phyloP scores from a whole-genome alignment of 2,113 vertebrate genomes.

The Catharus bicknelli region DNA sequence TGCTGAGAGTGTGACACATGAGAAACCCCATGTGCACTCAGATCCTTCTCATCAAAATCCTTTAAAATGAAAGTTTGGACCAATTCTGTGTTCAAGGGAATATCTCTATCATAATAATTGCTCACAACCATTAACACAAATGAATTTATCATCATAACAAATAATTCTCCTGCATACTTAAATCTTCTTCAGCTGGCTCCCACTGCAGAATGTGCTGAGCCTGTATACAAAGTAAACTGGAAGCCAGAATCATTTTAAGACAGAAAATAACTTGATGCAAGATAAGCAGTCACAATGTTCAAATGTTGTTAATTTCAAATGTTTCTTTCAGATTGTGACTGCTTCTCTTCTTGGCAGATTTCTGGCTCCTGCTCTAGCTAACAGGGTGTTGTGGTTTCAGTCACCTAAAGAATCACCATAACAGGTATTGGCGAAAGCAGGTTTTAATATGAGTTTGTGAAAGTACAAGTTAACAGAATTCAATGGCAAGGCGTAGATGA shows the following conservation, averaged over 20 bases:
- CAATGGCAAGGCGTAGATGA: neutral
- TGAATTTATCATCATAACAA: neutral
- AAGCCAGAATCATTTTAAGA: neutral
- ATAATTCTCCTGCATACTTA: neutral
- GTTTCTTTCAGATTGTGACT: slow-evolving; percentile 39
- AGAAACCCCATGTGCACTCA: neutral
- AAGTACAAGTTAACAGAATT: neutral
- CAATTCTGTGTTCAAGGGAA: too few species aligned
- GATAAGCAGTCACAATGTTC: neutral
- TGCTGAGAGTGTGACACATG: neutral
- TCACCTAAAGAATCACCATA: neutral
- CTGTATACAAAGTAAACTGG: neutral
- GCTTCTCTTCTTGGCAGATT: slow-evolving; percentile 32
- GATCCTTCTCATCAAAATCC: neutral
- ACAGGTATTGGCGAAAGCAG: neutral
- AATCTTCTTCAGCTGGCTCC: neutral
- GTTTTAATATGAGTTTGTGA: neutral
- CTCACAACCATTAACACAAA: neutral
- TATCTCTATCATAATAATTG: neutral
- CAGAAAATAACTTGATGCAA: neutral
- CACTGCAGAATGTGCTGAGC: neutral
- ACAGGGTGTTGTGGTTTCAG: neutral
- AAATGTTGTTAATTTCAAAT: neutral
- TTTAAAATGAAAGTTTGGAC: neutral
- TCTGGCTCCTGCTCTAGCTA: slow-evolving; percentile 5